Conservation (phyloP, 1,140 invertebrate species). For the Dolichoris vasculosae region DNA sequence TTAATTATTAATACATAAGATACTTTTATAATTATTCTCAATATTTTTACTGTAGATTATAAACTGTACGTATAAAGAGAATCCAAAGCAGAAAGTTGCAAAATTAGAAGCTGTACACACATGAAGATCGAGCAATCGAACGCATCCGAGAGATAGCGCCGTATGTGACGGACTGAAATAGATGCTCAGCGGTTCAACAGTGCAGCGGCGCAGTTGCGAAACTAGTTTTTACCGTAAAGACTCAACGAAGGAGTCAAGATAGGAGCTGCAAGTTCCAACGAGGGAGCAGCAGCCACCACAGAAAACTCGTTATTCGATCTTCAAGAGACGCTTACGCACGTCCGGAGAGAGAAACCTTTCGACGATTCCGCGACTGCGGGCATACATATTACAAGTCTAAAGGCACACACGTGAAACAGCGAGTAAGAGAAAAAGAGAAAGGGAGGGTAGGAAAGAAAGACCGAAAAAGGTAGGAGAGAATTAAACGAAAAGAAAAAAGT, state of each 20-base stretch:
- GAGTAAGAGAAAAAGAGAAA: conserved; percentile 7
- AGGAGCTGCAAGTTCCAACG: conserved; percentile 51
- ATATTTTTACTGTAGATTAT: neutral
- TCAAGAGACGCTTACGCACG: conserved; percentile 35
- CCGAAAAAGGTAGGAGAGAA: neutral
- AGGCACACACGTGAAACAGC: conserved; percentile 36
- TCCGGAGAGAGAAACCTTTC: conserved; percentile 39
- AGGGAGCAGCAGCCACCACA: conserved; percentile 23
- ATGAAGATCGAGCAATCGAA: conserved; percentile 9
- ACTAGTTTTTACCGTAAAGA: conserved; percentile 71
- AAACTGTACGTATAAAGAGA: neutral
- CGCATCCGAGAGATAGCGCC: conserved; percentile 11
- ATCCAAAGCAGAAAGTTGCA: neutral
- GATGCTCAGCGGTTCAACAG: conserved; percentile 42
- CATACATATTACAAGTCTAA: conserved; percentile 39
- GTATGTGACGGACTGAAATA: conserved; percentile 63
- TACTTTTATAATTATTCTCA: neutral
- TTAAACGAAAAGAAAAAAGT: neutral
- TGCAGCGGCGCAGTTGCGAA: conserved; percentile 52
- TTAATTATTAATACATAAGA: too few relatives aligned
- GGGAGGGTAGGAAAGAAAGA: neutral
- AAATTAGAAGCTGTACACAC: neutral
- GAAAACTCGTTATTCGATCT: conserved; percentile 58
- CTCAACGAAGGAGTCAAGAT: conserved; percentile 52
- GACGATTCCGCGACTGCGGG: neutral